Evolutionary conservation across 2,113 vertebrate species (phyloP).

Genomic region (Triplophysa siluroides): DNA sequence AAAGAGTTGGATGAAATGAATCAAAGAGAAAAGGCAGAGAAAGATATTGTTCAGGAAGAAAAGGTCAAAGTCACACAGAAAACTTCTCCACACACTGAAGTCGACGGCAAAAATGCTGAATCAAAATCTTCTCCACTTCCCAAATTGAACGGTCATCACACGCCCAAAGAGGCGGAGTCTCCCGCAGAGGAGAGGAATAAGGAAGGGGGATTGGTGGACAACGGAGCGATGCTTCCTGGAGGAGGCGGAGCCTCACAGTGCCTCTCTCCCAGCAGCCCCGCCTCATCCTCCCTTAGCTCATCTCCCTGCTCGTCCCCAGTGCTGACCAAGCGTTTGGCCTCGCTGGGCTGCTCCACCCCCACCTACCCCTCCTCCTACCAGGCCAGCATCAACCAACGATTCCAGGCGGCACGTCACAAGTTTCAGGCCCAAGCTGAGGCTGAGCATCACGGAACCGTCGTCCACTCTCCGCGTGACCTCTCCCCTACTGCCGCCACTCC

Average conservation of each 20-base stretch:
- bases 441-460: slow-evolving; percentile 78
- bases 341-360: slow-evolving; percentile 77
- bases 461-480: slow-evolving; percentile 82
- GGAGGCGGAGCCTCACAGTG: slow-evolving; percentile 63
- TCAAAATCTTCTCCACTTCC: slow-evolving; percentile 62
- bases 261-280: slow-evolving; percentile 83
- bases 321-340: slow-evolving; percentile 81
- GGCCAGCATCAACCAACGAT: slow-evolving; percentile 92
- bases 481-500: slow-evolving; percentile 82
- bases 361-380: slow-evolving; percentile 92
- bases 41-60: slow-evolving; percentile 30
- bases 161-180: slow-evolving; percentile 65
- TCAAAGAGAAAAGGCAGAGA: slow-evolving; percentile 42
- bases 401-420: slow-evolving; percentile 94
- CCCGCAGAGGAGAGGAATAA: slow-evolving; percentile 55
- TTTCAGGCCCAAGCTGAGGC: slow-evolving; percentile 92
- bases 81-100: slow-evolving; percentile 75
- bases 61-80: not conserved
- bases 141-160: slow-evolving; percentile 80
- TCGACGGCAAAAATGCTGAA: slow-evolving; percentile 63
- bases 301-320: slow-evolving; percentile 94
- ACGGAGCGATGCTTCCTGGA: slow-evolving; percentile 65
- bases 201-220: slow-evolving; percentile 77
- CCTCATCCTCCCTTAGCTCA: slow-evolving; percentile 89
- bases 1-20: slow-evolving; percentile 52